Percentiles rank a stretch among this genome's conserved stretches.
These are phyloP conservation scores for Eulimnadia texana DNA, from an alignment of 1,140 invertebrate species.

Conservation along the genomic window DNA sequence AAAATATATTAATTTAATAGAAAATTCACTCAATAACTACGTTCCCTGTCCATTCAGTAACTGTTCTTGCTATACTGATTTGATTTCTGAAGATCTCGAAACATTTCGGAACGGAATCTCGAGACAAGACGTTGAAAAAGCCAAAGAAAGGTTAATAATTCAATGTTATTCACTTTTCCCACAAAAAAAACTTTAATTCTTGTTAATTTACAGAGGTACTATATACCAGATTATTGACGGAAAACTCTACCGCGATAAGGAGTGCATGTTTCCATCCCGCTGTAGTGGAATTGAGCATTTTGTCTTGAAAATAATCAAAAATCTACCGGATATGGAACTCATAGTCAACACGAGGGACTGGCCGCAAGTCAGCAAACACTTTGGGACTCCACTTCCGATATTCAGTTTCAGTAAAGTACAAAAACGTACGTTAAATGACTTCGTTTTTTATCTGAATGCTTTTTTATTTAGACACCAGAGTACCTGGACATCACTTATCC, in stretches of 20 bases:
- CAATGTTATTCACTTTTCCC: conserved; percentile 5
- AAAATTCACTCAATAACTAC: conserved; percentile 2
- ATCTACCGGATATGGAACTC: conserved; percentile 70
- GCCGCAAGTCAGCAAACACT: conserved; percentile 60
- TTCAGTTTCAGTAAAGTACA: conserved; percentile 89
- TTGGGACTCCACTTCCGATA: conserved; percentile 51
- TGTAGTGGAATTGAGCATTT: conserved; percentile 89
- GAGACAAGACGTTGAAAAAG: conserved; percentile 42
- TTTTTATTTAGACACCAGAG: conserved; percentile 43
- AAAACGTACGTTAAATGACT: not conserved
- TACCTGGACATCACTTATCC: conserved; percentile 92
- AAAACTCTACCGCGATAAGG: conserved; percentile 60
- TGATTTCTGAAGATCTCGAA: conserved; percentile 52
- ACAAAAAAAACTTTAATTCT: not conserved
- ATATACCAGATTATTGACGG: conserved; percentile 75
- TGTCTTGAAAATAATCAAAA: conserved; percentile 38
- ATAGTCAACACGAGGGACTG: conserved; percentile 83
- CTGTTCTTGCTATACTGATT: conserved; percentile 39
- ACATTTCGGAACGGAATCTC: conserved; percentile 54
- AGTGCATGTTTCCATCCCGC: conserved; percentile 80
- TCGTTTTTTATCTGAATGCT: not conserved
- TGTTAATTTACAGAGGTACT: conserved; percentile 40
- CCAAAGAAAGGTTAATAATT: conserved; percentile 38
- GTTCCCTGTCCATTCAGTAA: conserved; percentile 7
- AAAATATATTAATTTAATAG: conserved; percentile 5